These are phyloP conservation scores for Alauda arvensis DNA, from an alignment of 2,797 vertebrate genomes.

Conservation along the genomic window DNA sequence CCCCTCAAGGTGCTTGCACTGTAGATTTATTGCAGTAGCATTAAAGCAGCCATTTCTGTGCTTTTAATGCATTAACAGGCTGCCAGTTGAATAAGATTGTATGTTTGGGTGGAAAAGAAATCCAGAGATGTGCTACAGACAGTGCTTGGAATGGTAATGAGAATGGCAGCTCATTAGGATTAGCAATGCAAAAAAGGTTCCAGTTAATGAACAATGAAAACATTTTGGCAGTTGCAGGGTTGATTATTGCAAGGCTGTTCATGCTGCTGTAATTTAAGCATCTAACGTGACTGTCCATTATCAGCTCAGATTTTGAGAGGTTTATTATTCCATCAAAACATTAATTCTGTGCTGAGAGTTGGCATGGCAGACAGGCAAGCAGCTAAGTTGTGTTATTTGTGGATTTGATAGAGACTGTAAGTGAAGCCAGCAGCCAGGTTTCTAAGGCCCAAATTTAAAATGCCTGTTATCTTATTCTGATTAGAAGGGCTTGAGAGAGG, in stretches of 20 bases:
- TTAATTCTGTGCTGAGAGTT: constrained; percentile 18
- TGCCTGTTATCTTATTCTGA: not conserved
- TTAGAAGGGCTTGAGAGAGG: not conserved
- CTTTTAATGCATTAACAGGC: constrained; percentile 14
- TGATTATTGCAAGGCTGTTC: constrained; percentile 29
- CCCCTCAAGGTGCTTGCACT: constrained; percentile 1
- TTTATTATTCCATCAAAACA: constrained; percentile 55
- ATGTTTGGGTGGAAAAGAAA: constrained; percentile 46
- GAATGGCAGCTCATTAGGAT: constrained; percentile 47
- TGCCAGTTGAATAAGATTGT: constrained; percentile 33
- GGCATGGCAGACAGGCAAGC: not conserved
- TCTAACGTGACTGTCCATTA: constrained; percentile 60
- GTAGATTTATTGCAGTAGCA: constrained; percentile 9
- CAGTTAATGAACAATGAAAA: constrained; percentile 59
- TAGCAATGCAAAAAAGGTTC: constrained; percentile 62
- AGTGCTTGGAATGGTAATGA: constrained; percentile 40
- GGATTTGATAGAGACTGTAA: not conserved
- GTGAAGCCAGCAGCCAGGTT: not conserved
- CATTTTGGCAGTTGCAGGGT: constrained; percentile 48
- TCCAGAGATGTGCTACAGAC: constrained; percentile 25
- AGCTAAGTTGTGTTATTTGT: not conserved
- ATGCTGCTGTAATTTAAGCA: constrained; percentile 21
- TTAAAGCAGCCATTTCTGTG: constrained; percentile 1
- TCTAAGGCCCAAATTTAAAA: not conserved
- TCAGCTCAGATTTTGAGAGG: constrained; percentile 52